Evolutionary conservation across 2,797 vertebrate genomes (phyloP).

Genomic region (Vireo griseus): DNA sequence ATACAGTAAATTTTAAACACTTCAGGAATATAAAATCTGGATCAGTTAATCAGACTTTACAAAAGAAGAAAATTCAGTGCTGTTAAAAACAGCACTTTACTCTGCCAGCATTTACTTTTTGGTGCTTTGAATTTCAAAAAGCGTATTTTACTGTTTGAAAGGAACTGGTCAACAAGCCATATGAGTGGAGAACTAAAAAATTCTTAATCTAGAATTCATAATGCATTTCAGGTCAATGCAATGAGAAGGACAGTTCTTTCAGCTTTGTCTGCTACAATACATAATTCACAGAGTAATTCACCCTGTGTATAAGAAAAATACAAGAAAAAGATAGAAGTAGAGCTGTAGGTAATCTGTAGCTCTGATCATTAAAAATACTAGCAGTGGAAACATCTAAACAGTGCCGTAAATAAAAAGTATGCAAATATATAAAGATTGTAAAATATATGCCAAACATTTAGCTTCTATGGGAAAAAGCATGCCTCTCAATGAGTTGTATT

Average conservation of each 20-base stretch:
- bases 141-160: not conserved
- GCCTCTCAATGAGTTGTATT: rapidly evolving
- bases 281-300: not conserved
- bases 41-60: not conserved
- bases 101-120: not conserved
- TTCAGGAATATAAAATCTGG: not conserved
- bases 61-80: not conserved
- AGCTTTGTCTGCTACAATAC: not conserved
- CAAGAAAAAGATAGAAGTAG: not conserved
- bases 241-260: not conserved
- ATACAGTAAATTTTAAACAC: not conserved
- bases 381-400: not conserved
- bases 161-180: not conserved
- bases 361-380: not conserved
- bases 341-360: not conserved
- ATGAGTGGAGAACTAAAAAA: not conserved
- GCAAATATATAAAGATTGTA: not conserved
- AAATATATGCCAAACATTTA: not conserved
- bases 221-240: not conserved
- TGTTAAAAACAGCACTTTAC: not conserved
- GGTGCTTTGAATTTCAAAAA: not conserved
- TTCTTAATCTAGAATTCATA: not conserved
- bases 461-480: not conserved
- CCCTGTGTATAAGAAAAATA: not conserved
- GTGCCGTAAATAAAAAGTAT: not conserved